Evolutionary conservation across 1,140 invertebrate species (phyloP).

Genomic region (Thrips palmi): DNA sequence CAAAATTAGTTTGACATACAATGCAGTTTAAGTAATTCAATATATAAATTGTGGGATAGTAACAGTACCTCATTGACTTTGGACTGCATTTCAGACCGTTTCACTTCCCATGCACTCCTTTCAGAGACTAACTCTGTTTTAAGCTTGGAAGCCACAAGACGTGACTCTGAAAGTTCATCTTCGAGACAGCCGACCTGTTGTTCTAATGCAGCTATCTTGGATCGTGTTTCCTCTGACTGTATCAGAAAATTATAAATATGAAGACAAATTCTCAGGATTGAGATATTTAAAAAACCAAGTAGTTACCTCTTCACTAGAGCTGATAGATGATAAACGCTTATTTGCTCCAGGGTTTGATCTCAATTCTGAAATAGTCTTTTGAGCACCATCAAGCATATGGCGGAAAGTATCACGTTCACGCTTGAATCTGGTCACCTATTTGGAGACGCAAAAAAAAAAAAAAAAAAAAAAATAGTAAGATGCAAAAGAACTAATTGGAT

Average conservation of each 20-base stretch:
- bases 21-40: conserved; percentile 2
- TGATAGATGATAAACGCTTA: neutral
- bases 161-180: conserved; percentile 69
- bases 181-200: conserved; percentile 70
- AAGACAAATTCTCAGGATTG: conserved; percentile 1
- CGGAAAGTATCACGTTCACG: conserved; percentile 78
- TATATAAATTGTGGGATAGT: too few species aligned
- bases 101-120: conserved; percentile 70
- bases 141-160: conserved; percentile 61
- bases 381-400: conserved; percentile 73
- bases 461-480: too few species aligned
- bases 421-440: conserved; percentile 61
- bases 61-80: conserved; percentile 78
- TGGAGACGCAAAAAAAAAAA: too few species aligned
- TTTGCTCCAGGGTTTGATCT: conserved; percentile 25
- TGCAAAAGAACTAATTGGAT: too few species aligned
- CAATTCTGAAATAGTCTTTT: conserved; percentile 59
- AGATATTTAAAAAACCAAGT: conserved; percentile 1
- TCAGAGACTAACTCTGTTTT: conserved; percentile 82
- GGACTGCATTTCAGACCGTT: conserved; percentile 74
- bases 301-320: conserved; percentile 8
- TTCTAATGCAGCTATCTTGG: conserved; percentile 43
- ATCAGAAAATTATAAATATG: conserved; percentile 9
- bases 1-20: conserved; percentile 2
- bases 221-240: conserved; percentile 28